Percentiles rank a stretch among this genome's conserved stretches.
These are phyloP conservation scores for Papilio helenus DNA, from an alignment of 1,140 invertebrate genomes.

Conservation along the genomic window DNA sequence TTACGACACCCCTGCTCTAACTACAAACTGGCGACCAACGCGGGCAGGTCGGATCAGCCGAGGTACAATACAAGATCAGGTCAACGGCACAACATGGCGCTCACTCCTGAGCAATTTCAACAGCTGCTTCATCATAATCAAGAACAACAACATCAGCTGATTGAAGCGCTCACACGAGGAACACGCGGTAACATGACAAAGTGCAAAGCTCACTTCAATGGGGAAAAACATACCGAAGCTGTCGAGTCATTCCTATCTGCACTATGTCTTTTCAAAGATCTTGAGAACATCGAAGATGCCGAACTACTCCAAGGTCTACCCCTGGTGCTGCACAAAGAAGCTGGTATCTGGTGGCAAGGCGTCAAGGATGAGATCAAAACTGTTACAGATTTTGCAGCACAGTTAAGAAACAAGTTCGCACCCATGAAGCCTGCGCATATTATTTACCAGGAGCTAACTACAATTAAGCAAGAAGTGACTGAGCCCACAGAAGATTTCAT, in stretches of 20 bases:
- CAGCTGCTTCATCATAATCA: slow-evolving; percentile 6
- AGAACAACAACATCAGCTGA: background rate
- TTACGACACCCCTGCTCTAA: no score
- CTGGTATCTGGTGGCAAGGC: slow-evolving; percentile 50
- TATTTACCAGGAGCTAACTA: slow-evolving; percentile 44
- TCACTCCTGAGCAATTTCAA: background rate
- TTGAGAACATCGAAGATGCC: slow-evolving; percentile 33
- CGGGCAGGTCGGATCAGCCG: no score
- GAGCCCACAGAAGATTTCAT: slow-evolving; percentile 45
- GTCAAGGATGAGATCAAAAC: slow-evolving; percentile 40
- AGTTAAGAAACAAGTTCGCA: slow-evolving; percentile 46
- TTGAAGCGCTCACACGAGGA: background rate
- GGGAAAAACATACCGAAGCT: background rate
- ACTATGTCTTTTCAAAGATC: slow-evolving; percentile 2
- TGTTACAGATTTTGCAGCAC: slow-evolving; percentile 41
- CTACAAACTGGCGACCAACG: no score
- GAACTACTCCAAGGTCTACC: slow-evolving; percentile 33
- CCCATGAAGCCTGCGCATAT: slow-evolving; percentile 43
- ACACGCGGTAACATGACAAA: background rate
- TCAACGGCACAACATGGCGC: background rate
- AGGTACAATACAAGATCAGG: no score
- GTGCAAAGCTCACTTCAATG: background rate
- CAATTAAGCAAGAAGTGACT: slow-evolving; percentile 32
- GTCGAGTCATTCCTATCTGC: background rate
- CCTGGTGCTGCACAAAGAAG: slow-evolving; percentile 38